Percentiles rank a stretch among this genome's conserved stretches.
phyloP scores from a whole-genome alignment of 2,888 invertebrate species.

The Drosophila fungiperda region DNA sequence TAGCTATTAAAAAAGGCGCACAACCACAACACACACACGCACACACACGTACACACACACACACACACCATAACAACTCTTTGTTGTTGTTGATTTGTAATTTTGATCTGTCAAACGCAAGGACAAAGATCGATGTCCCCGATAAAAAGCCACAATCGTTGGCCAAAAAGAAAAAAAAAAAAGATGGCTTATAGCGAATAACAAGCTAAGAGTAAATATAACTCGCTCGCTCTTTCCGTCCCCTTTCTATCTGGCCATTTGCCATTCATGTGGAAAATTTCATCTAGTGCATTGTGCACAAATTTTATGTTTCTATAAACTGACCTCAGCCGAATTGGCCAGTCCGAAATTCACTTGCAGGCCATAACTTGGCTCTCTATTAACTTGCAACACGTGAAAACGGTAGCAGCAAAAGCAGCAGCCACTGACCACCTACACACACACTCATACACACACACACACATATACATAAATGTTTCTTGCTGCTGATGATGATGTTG shows the following conservation, averaged over 20 bases:
- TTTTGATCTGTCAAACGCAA: slow-evolving; percentile 82
- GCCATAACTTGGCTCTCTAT: slow-evolving; percentile 60
- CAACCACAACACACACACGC: background rate
- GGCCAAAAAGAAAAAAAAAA: slow-evolving; percentile 18
- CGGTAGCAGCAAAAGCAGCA: slow-evolving; percentile 18
- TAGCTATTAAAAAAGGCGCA: slow-evolving; percentile 61
- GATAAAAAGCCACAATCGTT: slow-evolving; percentile 69
- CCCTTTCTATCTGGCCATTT: slow-evolving; percentile 44
- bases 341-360: slow-evolving; percentile 58
- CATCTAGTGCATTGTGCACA: slow-evolving; percentile 76
- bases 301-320: slow-evolving; percentile 72
- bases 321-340: slow-evolving; percentile 33
- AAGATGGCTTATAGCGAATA: slow-evolving; percentile 11
- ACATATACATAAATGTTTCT: slow-evolving; percentile 12
- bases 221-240: slow-evolving; percentile 6
- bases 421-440: slow-evolving; percentile 31
- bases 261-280: slow-evolving; percentile 78
- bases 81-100: slow-evolving; percentile 70
- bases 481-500: slow-evolving; percentile 63
- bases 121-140: slow-evolving; percentile 81
- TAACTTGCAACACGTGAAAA: slow-evolving; percentile 76
- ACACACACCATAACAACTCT: slow-evolving; percentile 2
- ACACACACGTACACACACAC: slow-evolving; percentile 1
- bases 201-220: slow-evolving; percentile 25
- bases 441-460: slow-evolving; percentile 3